Evolutionary conservation across 2,888 invertebrate species (phyloP).

Genomic region (Dendrolimus houi): DNA sequence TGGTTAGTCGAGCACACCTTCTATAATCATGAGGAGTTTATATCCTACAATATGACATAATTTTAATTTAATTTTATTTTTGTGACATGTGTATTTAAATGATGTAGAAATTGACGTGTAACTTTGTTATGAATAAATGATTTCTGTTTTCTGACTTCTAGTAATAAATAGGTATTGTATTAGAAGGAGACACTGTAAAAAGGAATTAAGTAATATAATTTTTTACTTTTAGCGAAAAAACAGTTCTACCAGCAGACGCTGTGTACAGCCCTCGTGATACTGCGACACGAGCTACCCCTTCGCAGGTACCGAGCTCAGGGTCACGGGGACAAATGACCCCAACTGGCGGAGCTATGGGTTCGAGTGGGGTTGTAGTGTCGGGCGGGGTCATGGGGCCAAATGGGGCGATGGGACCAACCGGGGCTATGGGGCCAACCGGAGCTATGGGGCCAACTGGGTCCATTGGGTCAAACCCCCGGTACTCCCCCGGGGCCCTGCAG

Average conservation of each 20-base stretch:
- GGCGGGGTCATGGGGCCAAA: constrained; percentile 69
- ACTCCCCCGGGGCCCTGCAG: constrained; percentile 88
- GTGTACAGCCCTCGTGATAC: constrained; percentile 78
- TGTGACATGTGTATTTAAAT: too few species aligned
- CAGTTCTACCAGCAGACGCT: constrained; percentile 84
- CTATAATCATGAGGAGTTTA: too few species aligned
- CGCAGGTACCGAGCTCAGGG: constrained; percentile 44
- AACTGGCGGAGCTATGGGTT: constrained; percentile 64
- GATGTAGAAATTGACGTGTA: too few species aligned
- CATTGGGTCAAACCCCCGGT: constrained; percentile 47
- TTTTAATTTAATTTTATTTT: too few species aligned
- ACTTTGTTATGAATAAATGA: too few species aligned
- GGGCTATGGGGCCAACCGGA: constrained; percentile 74
- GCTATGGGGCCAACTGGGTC: constrained; percentile 33
- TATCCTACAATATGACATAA: too few species aligned
- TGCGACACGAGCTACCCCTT: constrained; percentile 5
- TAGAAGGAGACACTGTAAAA: too few species aligned
- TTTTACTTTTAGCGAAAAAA: constrained; percentile 49
- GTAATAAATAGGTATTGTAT: too few species aligned
- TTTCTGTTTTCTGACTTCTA: too few species aligned
- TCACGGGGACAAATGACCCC: constrained; percentile 20
- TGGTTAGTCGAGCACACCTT: too few species aligned
- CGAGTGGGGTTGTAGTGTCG: constrained; percentile 69
- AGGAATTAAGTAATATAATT: neutral
- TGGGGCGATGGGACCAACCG: constrained; percentile 76